These are phyloP conservation scores for Vipera latastei DNA, from an alignment of 2,797 vertebrate genomes.

Conservation along the genomic window DNA sequence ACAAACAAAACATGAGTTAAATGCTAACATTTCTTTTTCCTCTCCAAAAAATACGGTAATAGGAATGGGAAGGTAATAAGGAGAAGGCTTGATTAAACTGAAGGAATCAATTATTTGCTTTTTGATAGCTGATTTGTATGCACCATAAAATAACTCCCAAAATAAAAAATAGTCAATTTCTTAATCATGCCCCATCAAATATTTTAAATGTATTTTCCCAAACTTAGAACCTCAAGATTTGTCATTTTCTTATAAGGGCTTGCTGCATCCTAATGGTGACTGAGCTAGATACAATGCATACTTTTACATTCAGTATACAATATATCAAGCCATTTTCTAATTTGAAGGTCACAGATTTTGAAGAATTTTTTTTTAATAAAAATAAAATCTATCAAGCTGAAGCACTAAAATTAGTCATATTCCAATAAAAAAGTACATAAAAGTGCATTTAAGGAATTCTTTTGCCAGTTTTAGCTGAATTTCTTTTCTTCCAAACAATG, in stretches of 20 bases:
- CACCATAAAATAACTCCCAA: conserved; percentile 72
- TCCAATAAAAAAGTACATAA: conserved; percentile 78
- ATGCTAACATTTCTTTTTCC: conserved; percentile 44
- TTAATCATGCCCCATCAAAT: conserved; percentile 68
- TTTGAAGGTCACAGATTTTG: conserved; percentile 63
- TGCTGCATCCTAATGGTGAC: conserved; percentile 61
- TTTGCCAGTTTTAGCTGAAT: conserved; percentile 76
- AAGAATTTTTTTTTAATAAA: conserved; percentile 69
- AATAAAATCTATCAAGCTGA: conserved; percentile 68
- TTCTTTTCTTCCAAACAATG: conserved; percentile 69
- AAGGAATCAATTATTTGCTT: conserved; percentile 58
- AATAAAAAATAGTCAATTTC: conserved; percentile 72
- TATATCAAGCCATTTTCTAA: conserved; percentile 53
- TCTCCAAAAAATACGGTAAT: conserved; percentile 54
- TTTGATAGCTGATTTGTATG: conserved; percentile 70
- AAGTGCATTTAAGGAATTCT: conserved; percentile 78
- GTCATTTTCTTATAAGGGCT: conserved; percentile 54
- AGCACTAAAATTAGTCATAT: conserved; percentile 78
- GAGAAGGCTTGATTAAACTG: conserved; percentile 58
- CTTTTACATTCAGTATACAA: conserved; percentile 49
- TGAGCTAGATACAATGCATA: conserved; percentile 51
- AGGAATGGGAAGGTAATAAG: conserved; percentile 58
- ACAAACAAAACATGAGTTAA: conserved; percentile 51
- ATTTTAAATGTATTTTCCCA: conserved; percentile 63
- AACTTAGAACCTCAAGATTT: conserved; percentile 51